A percentile compares a stretch with the other conserved stretches of the same genome.
phyloP scores from a whole-genome alignment of 2,113 vertebrate genomes.

The Uria aalge region DNA sequence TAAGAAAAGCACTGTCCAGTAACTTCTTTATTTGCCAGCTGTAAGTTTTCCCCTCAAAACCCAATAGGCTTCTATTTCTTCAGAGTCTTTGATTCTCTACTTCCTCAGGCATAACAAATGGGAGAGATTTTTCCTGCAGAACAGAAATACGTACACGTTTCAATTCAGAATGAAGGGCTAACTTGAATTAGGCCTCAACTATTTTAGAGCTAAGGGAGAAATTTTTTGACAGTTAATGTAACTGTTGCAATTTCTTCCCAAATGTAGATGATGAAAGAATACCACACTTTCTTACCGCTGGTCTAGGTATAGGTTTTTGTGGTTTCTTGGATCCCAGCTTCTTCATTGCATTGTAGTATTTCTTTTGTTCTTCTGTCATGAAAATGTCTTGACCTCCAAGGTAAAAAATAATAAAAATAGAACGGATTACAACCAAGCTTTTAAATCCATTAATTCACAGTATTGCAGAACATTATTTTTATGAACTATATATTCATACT shows the following conservation, averaged over 20 bases:
- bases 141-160: background rate
- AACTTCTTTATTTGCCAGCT: background rate
- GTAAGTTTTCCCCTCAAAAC: background rate
- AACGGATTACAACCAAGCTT: slow-evolving; percentile 61
- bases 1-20: background rate
- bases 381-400: slow-evolving; percentile 87
- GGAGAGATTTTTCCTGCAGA: background rate
- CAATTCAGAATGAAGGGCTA: background rate
- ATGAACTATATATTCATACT: background rate
- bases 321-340: slow-evolving; percentile 84
- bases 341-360: slow-evolving; percentile 87
- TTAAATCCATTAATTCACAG: background rate
- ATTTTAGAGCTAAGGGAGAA: background rate
- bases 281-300: slow-evolving; percentile 66
- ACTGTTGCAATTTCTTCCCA: background rate
- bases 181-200: background rate
- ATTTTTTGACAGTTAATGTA: background rate
- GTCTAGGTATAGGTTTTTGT: slow-evolving; percentile 83
- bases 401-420: slow-evolving; percentile 76
- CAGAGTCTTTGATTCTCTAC: background rate
- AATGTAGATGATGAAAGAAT: background rate
- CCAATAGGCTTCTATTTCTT: background rate
- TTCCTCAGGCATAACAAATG: background rate
- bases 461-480: background rate
- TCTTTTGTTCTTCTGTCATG: slow-evolving; percentile 86